A percentile compares a stretch with the other conserved stretches of the same genome.
phyloP scores from a whole-genome alignment of 2,888 invertebrate species.

The Camponotus fellah region DNA sequence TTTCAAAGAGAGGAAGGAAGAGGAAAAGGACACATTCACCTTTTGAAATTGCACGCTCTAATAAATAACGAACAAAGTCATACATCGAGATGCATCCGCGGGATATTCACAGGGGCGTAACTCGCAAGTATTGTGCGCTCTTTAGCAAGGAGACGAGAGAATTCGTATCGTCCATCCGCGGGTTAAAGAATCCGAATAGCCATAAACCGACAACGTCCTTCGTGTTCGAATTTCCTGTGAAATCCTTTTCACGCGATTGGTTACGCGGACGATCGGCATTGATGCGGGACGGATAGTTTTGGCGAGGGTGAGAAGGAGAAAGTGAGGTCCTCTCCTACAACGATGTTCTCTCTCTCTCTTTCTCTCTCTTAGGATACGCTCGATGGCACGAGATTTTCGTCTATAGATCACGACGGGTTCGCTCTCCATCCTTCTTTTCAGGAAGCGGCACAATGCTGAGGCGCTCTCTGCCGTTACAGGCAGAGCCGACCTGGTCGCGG shows the following conservation, averaged over 20 bases:
- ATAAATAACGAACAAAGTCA: constrained; percentile 1
- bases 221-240: constrained; percentile 80
- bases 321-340: constrained; percentile 21
- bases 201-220: constrained; percentile 78
- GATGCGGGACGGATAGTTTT: constrained; percentile 31
- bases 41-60: background rate
- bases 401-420: constrained; percentile 68
- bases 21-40: background rate
- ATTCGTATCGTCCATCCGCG: background rate
- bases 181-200: constrained; percentile 68
- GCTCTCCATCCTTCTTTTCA: constrained; percentile 68
- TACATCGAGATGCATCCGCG: background rate
- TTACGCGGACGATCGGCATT: constrained; percentile 69
- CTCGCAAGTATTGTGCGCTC: background rate
- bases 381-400: constrained; percentile 56
- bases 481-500: constrained; percentile 67
- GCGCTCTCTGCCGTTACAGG: constrained; percentile 64
- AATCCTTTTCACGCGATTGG: constrained; percentile 83
- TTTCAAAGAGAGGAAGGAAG: background rate
- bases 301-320: constrained; percentile 49
- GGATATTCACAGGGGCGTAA: constrained; percentile 8
- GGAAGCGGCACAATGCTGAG: constrained; percentile 71
- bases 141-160: background rate
- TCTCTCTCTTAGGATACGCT: background rate
- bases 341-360: background rate